Evolutionary conservation across 1,140 invertebrate species (phyloP), one percentile per base, ranked within the genome.

Genomic region (Diachasmimorpha longicaudata): DNA sequence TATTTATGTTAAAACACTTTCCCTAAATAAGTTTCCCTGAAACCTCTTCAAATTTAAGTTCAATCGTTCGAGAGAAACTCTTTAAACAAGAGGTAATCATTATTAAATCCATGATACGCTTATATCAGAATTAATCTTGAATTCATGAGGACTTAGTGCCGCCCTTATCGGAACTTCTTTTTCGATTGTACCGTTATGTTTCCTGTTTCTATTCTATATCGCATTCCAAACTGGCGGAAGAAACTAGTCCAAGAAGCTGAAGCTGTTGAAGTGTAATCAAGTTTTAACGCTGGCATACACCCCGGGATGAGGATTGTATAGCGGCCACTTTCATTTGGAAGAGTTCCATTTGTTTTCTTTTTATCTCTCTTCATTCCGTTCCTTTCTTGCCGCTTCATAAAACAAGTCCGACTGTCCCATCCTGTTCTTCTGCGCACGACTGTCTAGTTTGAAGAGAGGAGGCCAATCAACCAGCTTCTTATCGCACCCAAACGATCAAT

Each of bases 391-490:
- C 6, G 2, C 31, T 31, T 31, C 31, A 44, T 25, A 70, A 68
- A 68, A 68, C 36, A 39, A 37, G 39, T 37, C 11, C n/a, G 23
- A 66, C 58, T 66, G 31, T 52, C 69, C 69, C 55, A 39, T 66
- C 66, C 72, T 63, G 42, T 37, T 44, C 10, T 16, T 63, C 58
- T 67, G 16, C 72, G 66, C 48, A 58, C 74, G 48, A 70, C 74
- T 75, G 70, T 16, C 74, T 36, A 46, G 74, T 70, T 19, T 75
- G 74, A 37, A 39, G 74, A 80, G 79, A 81, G 78, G 80, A 81
- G 82, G 84, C 84, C 86, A 87, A 86, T 88, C 85, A 84, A 81
- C 82, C 84, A 77, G 84, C 81, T 87, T 88, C 85, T 88, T 88
- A 87, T 87, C 86, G 86, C 78, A 72, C 74, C 16, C 77, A 79